A percentile compares a stretch with the other conserved stretches of the same genome.
Evolutionary conservation across 2,113 vertebrate species (phyloP).

Genomic region (Otis tarda): DNA sequence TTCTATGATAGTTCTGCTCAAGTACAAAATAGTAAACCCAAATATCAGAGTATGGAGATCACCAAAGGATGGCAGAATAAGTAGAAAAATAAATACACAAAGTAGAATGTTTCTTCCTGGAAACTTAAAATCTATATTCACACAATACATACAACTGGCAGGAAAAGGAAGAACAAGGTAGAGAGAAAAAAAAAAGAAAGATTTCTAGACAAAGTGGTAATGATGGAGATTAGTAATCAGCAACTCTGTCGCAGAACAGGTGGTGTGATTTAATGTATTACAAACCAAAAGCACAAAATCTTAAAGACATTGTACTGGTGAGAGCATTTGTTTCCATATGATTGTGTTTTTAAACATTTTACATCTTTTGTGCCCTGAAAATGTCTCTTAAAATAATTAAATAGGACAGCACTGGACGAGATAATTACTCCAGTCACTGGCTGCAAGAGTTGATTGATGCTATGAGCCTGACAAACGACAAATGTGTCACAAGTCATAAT

Average conservation of each 20-base stretch:
- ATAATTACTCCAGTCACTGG: slow-evolving; percentile 1
- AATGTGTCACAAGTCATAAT: slow-evolving; percentile 6
- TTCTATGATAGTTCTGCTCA: neutral
- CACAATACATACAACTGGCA: neutral
- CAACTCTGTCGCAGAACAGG: fast-evolving
- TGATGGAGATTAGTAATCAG: neutral
- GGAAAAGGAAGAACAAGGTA: neutral
- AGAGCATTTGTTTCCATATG: neutral
- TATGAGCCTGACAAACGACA: neutral
- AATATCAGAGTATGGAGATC: neutral
- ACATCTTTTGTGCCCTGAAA: slow-evolving; percentile 26
- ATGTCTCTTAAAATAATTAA: slow-evolving; percentile 58
- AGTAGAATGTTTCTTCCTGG: neutral
- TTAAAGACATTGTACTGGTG: neutral
- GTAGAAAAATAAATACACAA: neutral
- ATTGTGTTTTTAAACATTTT: slow-evolving; percentile 31
- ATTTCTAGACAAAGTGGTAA: neutral
- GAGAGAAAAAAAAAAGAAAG: neutral
- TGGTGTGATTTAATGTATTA: neutral
- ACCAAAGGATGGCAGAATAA: neutral
- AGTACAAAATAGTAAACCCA: neutral
- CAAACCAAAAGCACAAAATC: neutral
- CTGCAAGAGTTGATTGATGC: slow-evolving; percentile 24
- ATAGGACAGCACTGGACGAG: neutral
- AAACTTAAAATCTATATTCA: neutral